A percentile compares a stretch with the other conserved stretches of the same genome.
phyloP scores from a whole-genome alignment of 2,888 invertebrate genomes.

The Philaethria dido region DNA sequence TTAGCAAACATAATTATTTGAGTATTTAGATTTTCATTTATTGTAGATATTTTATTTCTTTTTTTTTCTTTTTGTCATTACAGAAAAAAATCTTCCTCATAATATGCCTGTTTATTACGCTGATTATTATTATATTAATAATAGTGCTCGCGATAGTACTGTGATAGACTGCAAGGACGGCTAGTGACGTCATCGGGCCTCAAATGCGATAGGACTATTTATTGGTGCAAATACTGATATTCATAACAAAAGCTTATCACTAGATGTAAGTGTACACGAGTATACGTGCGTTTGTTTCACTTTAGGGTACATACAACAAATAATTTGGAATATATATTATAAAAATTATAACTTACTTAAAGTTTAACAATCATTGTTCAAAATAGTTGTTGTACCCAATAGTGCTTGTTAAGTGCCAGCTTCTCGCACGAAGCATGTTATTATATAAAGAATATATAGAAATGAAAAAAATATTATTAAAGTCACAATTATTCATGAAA shows the following conservation, averaged over 20 bases:
- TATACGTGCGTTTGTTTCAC: slow-evolving; percentile 5
- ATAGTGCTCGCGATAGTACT: slow-evolving; percentile 85
- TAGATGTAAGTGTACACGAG: slow-evolving; percentile 35
- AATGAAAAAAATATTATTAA: background rate
- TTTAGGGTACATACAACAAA: slow-evolving; percentile 2
- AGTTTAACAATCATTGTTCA: background rate
- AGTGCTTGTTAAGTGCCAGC: slow-evolving; percentile 21
- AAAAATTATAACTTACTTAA: background rate
- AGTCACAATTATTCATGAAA: background rate
- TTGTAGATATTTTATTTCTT: slow-evolving; percentile 70
- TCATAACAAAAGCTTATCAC: slow-evolving; percentile 36
- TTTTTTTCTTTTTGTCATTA: slow-evolving; percentile 84
- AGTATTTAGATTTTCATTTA: slow-evolving; percentile 15
- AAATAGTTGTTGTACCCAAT: background rate
- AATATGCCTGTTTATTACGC: slow-evolving; percentile 91
- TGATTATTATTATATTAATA: slow-evolving; percentile 87
- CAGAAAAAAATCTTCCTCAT: slow-evolving; percentile 96
- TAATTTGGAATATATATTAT: background rate
- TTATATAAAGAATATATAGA: background rate
- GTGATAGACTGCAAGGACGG: slow-evolving; percentile 56
- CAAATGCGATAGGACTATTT: slow-evolving; percentile 35
- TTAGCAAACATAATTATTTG: background rate
- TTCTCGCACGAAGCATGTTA: slow-evolving; percentile 11
- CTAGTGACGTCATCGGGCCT: slow-evolving; percentile 53
- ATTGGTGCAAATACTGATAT: slow-evolving; percentile 44